Evolutionary conservation across 1,140 invertebrate species (phyloP), one percentile per base, ranked within the genome.

Genomic region (Nylanderia fulva): DNA sequence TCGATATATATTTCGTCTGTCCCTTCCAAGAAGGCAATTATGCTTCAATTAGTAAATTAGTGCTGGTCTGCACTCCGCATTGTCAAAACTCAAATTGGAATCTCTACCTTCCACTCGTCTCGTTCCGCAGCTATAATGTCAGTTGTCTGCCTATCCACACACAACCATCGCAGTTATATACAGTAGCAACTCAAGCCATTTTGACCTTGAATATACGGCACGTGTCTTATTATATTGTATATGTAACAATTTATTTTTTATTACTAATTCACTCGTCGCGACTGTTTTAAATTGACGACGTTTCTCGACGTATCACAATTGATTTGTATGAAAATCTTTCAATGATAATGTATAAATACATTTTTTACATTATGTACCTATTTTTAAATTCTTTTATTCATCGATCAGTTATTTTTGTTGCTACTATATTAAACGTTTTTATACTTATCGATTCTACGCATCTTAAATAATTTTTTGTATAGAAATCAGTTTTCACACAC

Each of bases 41-140:
- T 82, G 64, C 24, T 60, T 86, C 76, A 91, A 91, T 91, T 91
- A 91, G 85, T 88, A 87, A 91, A 91, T 91, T 91, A 91, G 86
- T 36, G 77, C 11, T 75, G 64, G 84, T 69, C 64, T 24, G 84
- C 84, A 71, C 77, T 86, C 42, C 9, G 56, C 66, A 86, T 90
- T 85, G 87, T 88, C 77, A 68, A 89, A 90, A 90, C 76, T 87
- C 77, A 85, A 90, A 72, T 91, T 90, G 80, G 36, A 90, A 90
- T 90, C 86, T 90, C 56, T 74, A 82, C 71, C 76, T 88, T 85
- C 74, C 68, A 76, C 86, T 77, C 77, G 61, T 48, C 48, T 48
- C 66, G 39, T 84, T 72, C 71, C 69, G 18, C 24, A 52, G 68
- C 24, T 74, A 68, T 39, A 75, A 64, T 72, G 79, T 85, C 75